These are phyloP conservation scores for Falco punctatus DNA, from an alignment of 2,113 vertebrate species.

Conservation along the genomic window DNA sequence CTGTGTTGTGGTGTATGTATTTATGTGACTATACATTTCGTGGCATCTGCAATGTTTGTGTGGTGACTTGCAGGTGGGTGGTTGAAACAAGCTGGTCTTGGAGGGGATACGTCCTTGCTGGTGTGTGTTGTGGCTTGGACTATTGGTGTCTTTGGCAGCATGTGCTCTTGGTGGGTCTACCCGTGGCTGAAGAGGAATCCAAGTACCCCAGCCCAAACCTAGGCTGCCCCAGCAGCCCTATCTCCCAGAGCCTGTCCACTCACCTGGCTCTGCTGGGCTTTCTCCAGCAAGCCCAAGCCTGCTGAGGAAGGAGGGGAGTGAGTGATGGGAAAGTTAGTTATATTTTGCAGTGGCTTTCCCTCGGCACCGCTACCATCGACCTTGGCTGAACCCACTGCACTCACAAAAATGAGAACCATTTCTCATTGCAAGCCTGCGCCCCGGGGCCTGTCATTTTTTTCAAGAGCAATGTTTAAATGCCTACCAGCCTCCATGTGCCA, in stretches of 20 bases:
- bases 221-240: neutral
- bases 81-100: accelerated
- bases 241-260: neutral
- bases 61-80: neutral
- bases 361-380: neutral
- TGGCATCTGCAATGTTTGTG: neutral
- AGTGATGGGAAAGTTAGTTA: conserved; percentile 43
- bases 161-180: neutral
- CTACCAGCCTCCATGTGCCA: neutral
- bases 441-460: neutral
- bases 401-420: conserved; percentile 53
- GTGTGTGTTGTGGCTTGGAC: neutral
- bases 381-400: neutral
- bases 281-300: neutral
- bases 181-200: neutral
- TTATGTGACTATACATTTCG: neutral
- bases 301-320: neutral
- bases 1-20: accelerated
- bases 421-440: neutral
- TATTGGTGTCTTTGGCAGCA: accelerated
- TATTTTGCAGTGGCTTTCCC: conserved; percentile 39
- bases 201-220: neutral
- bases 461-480: neutral
- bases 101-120: neutral
- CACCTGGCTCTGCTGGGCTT: neutral